Evolutionary conservation across 2,113 vertebrate genomes (phyloP).

Genomic region (Anoplopoma fimbria): DNA sequence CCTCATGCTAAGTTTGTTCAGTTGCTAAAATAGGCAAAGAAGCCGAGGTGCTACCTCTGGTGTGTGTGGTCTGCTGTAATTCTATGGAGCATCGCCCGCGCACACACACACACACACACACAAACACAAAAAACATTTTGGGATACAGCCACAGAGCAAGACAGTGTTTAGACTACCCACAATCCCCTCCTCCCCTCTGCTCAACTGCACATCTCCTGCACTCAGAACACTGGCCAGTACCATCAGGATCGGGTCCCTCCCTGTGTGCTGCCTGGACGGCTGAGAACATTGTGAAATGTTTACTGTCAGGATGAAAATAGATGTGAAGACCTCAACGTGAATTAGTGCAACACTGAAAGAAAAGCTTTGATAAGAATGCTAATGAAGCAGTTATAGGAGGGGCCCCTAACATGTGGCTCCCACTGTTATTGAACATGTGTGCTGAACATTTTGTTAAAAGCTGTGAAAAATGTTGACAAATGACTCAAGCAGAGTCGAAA

Average conservation of each 20-base stretch:
- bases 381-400: conserved; percentile 19
- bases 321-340: conserved; percentile 43
- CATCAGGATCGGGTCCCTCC: conserved; percentile 55
- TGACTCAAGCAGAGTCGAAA: background rate
- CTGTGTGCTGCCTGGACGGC: conserved; percentile 31
- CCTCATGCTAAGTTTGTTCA: conserved; percentile 31
- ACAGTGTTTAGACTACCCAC: conserved; percentile 76
- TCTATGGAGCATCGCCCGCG: conserved; percentile 44
- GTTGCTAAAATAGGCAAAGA: conserved; percentile 59
- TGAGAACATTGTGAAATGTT: conserved; percentile 63
- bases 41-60: conserved; percentile 62
- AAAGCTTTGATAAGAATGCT: conserved; percentile 22
- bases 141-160: conserved; percentile 73
- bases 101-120: conserved; percentile 55
- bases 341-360: conserved; percentile 11
- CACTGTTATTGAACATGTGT: conserved; percentile 35
- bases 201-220: conserved; percentile 37
- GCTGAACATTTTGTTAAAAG: conserved; percentile 41
- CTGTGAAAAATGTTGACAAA: conserved; percentile 34
- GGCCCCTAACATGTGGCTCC: conserved; percentile 15
- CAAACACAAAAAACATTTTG: conserved; percentile 65
- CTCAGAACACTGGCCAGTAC: conserved; percentile 48
- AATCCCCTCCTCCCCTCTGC: conserved; percentile 59
- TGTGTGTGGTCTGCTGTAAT: conserved; percentile 72
- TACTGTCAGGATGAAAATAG: conserved; percentile 56